Conservation (phyloP, 1,140 invertebrate species). For the Teleogryllus occipitalis region DNA sequence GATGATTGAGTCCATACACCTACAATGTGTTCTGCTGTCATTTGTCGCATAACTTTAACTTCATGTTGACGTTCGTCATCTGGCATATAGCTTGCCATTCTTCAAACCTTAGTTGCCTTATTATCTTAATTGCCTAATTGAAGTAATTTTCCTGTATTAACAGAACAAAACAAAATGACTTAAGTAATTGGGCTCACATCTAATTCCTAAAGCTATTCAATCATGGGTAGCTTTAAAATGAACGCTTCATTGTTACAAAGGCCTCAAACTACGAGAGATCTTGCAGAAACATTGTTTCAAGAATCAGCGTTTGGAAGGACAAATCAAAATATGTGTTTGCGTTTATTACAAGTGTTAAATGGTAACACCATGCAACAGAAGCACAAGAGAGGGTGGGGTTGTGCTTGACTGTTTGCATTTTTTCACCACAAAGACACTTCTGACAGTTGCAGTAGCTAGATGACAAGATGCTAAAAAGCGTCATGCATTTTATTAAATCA, state of each 20-base stretch:
- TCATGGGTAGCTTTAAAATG: no score
- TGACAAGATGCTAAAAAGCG: no score
- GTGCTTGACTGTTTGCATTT: neutral
- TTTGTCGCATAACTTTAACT: neutral
- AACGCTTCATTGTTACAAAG: no score
- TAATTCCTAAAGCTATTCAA: no score
- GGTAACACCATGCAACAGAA: neutral
- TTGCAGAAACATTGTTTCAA: neutral
- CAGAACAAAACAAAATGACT: neutral
- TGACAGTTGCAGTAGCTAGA: neutral
- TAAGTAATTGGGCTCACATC: neutral
- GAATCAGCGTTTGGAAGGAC: slow-evolving; percentile 3
- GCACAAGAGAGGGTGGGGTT: neutral
- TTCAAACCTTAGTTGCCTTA: neutral
- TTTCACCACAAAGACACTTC: neutral
- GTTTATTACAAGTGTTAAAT: neutral
- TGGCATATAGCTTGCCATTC: neutral
- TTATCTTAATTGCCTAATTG: slow-evolving; percentile 1
- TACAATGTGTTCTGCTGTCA: neutral
- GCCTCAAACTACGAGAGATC: neutral
- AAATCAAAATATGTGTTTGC: neutral
- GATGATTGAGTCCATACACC: neutral
- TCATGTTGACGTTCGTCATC: neutral
- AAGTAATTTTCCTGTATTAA: neutral
- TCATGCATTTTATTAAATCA: no score